Evolutionary conservation across 2,113 vertebrate genomes (phyloP), one percentile per base, ranked within the genome.

Genomic region (pig (Sus scrofa)): DNA sequence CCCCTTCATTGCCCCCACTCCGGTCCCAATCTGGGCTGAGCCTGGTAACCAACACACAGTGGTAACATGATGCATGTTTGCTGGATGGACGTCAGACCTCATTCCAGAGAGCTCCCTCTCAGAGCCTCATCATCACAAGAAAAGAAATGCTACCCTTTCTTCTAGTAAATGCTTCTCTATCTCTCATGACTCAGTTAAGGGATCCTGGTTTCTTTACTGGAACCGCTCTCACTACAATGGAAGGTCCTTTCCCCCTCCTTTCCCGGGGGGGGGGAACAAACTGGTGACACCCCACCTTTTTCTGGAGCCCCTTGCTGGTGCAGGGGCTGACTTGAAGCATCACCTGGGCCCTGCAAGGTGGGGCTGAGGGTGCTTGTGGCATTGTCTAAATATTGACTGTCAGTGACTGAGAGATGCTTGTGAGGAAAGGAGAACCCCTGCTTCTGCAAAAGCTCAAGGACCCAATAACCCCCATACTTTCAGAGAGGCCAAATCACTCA

Each of bases 331-430:
- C 27, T 3, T 14, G 26, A 83, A 32, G 22, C 37, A 54, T 22
- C 1, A 7, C 2, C 20, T 11, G 27, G 39, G 14, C 16, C 24
- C 81, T 74, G 58, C 18, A 50, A 71, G 15, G 9, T 37, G 32
- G 67, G 58, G 73, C 95, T 81, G 44, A 84, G 30, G 56, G 15
- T 75, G n/a, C 58, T 34, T 32, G 30, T 85, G 52, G 15, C 3
- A 1, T 71, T 77, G 24, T 52, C 70, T 70, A 77, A 63, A 79
- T 89, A 37, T 70, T 89, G 75, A 95, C 30, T 71, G 0, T 34
- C 56, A 30, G 71, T 92, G 88, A 95, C n/a, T 9, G 52, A 96
- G 68, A 60, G 75, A 44, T 15, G 37, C 39, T 78, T 83, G 44
- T 7, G 27, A 20, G 44, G 16, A 78, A 54, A 87, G 4, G 32